These are phyloP conservation scores for Euleptes europaea DNA, from an alignment of 2,113 vertebrate species.

Conservation along the genomic window DNA sequence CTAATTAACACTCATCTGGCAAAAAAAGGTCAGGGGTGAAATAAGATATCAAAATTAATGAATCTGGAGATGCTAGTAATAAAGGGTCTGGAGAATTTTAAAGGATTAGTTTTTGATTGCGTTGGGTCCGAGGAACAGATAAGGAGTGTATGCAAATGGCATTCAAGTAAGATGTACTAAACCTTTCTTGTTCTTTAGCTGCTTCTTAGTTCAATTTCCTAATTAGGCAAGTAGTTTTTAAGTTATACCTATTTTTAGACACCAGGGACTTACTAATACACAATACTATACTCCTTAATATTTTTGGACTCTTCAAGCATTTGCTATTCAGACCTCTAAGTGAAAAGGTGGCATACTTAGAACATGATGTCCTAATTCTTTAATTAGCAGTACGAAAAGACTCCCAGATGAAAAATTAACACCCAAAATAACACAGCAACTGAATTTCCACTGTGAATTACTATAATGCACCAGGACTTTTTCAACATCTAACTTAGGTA, in stretches of 20 bases:
- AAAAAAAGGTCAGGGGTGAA: slow-evolving; percentile 11
- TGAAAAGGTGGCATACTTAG: neutral
- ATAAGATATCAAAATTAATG: slow-evolving; percentile 24
- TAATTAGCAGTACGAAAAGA: slow-evolving; percentile 3
- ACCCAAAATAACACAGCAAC: neutral
- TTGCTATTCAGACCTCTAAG: neutral
- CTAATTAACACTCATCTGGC: neutral
- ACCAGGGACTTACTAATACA: neutral
- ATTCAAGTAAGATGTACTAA: neutral
- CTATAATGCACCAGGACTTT: neutral
- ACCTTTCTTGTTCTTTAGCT: neutral
- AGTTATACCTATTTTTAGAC: slow-evolving; percentile 5
- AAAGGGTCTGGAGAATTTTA: neutral
- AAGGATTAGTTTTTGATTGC: neutral
- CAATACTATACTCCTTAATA: neutral
- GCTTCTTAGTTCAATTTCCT: neutral
- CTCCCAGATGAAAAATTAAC: neutral
- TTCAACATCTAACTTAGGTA: neutral
- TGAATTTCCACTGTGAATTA: neutral
- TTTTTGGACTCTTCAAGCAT: neutral
- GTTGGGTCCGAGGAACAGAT: slow-evolving; percentile 10
- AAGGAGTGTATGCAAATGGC: neutral
- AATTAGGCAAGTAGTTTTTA: neutral
- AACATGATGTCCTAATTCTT: neutral
- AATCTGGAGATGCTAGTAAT: neutral